Evolutionary conservation across 2,797 vertebrate genomes (phyloP).

Genomic region (Helostoma temminkii): DNA sequence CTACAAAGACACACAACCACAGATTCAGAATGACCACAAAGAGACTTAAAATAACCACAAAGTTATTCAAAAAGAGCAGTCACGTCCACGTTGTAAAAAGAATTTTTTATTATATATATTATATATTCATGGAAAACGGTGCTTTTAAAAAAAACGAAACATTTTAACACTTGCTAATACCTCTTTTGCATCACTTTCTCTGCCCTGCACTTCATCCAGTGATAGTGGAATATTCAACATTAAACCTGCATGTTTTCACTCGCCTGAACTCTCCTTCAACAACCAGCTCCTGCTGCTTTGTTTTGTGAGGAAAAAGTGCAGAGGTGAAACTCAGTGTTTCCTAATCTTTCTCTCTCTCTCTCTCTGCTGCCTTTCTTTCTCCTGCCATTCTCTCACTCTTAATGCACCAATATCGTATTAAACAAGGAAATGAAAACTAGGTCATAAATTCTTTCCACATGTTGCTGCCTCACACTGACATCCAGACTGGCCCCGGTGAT

Average conservation of each 20-base stretch:
- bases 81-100: too few relatives aligned
- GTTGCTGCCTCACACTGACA: constrained; percentile 76
- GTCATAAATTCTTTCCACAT: constrained; percentile 90
- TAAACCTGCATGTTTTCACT: constrained; percentile 27
- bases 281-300: background rate
- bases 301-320: constrained; percentile 38
- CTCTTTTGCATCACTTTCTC: background rate
- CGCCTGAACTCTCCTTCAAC: too few relatives aligned
- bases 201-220: constrained; percentile 3
- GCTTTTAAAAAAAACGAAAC: too few relatives aligned
- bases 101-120: too few relatives aligned
- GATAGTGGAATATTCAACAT: constrained; percentile 10
- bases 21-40: background rate
- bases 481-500: constrained; percentile 78
- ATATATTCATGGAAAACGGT: too few relatives aligned
- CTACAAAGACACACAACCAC: too few relatives aligned
- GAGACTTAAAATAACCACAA: background rate
- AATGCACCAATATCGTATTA: constrained; percentile 75
- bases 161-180: too few relatives aligned
- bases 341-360: constrained; percentile 46
- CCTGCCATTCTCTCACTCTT: constrained; percentile 52
- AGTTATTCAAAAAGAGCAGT: too few relatives aligned
- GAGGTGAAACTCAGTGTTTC: constrained; percentile 48
- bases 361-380: constrained; percentile 40
- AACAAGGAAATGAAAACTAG: constrained; percentile 88